Conservation (phyloP, 1,140 invertebrate species). For the Zaprionus nigranus region DNA sequence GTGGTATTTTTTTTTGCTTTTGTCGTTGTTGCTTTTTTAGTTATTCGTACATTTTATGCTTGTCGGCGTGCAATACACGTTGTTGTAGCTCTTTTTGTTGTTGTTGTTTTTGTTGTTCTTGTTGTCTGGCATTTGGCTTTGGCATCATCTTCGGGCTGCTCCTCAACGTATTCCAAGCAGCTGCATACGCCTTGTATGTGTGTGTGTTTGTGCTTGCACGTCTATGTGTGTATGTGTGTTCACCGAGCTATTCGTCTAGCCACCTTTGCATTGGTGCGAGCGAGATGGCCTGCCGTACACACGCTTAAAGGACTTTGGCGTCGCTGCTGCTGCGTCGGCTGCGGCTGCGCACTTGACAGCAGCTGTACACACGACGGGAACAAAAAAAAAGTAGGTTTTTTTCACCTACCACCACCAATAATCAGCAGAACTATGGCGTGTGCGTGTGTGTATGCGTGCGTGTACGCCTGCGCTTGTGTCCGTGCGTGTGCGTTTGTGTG, state of each 20-base stretch:
- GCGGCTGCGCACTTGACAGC: conserved; percentile 60
- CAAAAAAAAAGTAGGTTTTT: conserved; percentile 36
- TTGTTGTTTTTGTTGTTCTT: conserved; percentile 33
- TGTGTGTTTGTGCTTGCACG: conserved; percentile 11
- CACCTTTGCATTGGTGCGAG: conserved; percentile 47
- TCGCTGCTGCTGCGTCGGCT: conserved; percentile 20
- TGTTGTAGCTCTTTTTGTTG: conserved; percentile 17
- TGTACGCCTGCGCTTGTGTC: conserved; percentile 17
- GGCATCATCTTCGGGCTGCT: conserved; percentile 55
- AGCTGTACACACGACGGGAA: conserved; percentile 47
- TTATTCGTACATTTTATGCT: conserved; percentile 42
- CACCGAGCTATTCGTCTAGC: conserved; percentile 52
- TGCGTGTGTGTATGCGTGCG: conserved; percentile 1
- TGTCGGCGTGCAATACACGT: conserved; percentile 34
- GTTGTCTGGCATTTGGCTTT: conserved; percentile 51
- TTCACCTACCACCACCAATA: conserved; percentile 46
- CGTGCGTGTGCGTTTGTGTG: neutral
- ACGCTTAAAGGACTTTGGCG: conserved; percentile 57
- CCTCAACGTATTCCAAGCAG: conserved; percentile 30
- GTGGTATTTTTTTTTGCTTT: conserved; percentile 16
- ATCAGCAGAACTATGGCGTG: conserved; percentile 29
- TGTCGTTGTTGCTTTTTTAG: conserved; percentile 25
- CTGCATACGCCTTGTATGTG: conserved; percentile 35
- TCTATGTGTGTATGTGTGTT: conserved; percentile 13
- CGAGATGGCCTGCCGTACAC: conserved; percentile 53